Percentiles rank a stretch among this genome's conserved stretches.
Conservation (phyloP, 2,113 vertebrate genomes). For the Prolemur simus region DNA sequence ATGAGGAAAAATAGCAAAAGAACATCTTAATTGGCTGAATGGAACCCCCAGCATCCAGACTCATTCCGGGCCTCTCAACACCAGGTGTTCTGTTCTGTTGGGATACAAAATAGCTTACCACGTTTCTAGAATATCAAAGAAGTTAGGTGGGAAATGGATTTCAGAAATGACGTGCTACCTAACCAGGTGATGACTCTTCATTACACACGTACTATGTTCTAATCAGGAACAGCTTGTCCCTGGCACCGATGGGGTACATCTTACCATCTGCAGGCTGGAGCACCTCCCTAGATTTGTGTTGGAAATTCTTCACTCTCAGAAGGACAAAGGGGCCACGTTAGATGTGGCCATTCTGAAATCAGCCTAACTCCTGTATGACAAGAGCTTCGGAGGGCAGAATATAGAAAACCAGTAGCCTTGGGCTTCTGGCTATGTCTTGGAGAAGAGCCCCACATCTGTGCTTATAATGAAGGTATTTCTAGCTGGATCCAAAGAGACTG, state of each 20-base stretch:
- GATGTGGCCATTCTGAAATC: not conserved
- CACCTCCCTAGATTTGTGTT: not conserved
- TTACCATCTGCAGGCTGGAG: not conserved
- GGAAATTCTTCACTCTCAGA: not conserved
- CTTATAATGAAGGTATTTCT: not conserved
- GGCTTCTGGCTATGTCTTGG: not conserved
- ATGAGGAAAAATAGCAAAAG: not conserved
- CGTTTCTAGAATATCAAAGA: not conserved
- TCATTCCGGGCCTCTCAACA: not conserved
- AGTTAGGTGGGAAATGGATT: not conserved
- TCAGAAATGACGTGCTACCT: not conserved
- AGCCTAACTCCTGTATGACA: not conserved
- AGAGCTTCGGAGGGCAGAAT: not conserved
- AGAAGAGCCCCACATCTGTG: not conserved
- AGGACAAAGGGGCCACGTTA: not conserved
- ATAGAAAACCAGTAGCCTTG: not conserved
- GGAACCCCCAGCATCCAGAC: not conserved
- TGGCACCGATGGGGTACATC: no score
- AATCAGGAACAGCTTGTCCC: no score
- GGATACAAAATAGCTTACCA: not conserved
- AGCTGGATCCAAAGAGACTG: not conserved
- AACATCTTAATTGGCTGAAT: not conserved
- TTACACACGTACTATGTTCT: no score
- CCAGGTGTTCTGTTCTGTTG: not conserved
- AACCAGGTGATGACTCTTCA: not conserved